Conservation (phyloP, 2,888 invertebrate species). For the Nephrotoma appendiculata region DNA sequence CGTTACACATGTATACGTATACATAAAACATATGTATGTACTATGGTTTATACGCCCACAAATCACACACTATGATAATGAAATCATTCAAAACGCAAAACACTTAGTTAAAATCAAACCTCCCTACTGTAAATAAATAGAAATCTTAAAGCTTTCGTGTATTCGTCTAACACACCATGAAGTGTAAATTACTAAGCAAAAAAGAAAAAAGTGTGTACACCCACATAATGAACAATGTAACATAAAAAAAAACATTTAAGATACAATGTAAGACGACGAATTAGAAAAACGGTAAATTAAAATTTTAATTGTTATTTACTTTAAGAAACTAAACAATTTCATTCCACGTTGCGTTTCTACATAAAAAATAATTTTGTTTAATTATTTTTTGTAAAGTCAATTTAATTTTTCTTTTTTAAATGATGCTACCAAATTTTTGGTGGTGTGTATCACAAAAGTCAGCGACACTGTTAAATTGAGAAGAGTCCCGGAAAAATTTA, state of each 20-base stretch:
- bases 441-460: background rate
- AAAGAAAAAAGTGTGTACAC: background rate
- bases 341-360: background rate
- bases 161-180: background rate
- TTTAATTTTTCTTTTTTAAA: background rate
- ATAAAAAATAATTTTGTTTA: no score
- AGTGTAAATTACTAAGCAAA: background rate
- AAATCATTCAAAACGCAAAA: background rate
- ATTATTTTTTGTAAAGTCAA: background rate
- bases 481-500: no score
- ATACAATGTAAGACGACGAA: background rate
- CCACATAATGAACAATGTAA: background rate
- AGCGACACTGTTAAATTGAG: no score
- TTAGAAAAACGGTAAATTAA: background rate
- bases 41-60: background rate
- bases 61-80: background rate
- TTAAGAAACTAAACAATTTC: background rate
- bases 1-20: no score
- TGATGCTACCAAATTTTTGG: background rate
- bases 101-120: background rate
- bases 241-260: background rate
- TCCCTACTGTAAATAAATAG: background rate
- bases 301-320: background rate
- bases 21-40: no score
- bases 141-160: background rate